Evolutionary conservation across 92 coral and sea anemone genomes (phyloP).

Genomic region (Siderastrea siderea): DNA sequence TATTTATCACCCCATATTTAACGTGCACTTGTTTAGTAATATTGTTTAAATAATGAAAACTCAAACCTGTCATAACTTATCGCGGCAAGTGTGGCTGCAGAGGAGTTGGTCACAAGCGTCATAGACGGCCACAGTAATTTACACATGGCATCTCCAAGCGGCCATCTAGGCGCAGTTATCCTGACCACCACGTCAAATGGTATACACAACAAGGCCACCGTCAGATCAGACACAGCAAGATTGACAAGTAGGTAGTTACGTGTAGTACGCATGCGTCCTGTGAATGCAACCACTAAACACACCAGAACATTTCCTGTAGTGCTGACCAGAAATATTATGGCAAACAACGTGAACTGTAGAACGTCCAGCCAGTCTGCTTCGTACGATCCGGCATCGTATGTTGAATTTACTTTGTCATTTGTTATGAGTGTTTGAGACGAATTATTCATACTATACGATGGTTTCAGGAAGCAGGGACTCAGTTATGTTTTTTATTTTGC

Average conservation of each 20-base stretch:
- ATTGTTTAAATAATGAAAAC: background rate
- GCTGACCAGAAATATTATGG: conserved; percentile 74
- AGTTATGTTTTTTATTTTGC: too few relatives aligned
- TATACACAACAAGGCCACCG: conserved; percentile 88
- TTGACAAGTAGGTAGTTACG: conserved; percentile 87
- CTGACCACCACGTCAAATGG: conserved; percentile 83
- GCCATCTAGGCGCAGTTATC: conserved; percentile 73
- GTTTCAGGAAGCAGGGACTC: too few relatives aligned
- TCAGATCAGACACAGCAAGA: conserved; percentile 87
- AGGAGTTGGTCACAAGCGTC: conserved; percentile 92
- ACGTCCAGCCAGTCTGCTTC: conserved; percentile 33
- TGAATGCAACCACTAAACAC: conserved; percentile 81
- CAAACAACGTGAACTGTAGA: conserved; percentile 47
- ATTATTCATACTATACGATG: conserved; percentile 18
- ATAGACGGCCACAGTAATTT: conserved; percentile 88
- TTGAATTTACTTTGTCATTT: background rate
- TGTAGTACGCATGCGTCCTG: conserved; percentile 87
- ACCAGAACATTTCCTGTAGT: conserved; percentile 81
- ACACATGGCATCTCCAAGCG: conserved; percentile 80
- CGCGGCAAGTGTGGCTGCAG: conserved; percentile 89
- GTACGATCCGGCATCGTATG: background rate
- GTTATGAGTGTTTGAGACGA: background rate
- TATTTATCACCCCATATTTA: too few relatives aligned
- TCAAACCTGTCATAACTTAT: conserved; percentile 88
- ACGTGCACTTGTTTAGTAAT: too few relatives aligned